These are phyloP conservation scores for Mystacides longicornis DNA, from an alignment of 2,888 invertebrate species.

Conservation along the genomic window DNA sequence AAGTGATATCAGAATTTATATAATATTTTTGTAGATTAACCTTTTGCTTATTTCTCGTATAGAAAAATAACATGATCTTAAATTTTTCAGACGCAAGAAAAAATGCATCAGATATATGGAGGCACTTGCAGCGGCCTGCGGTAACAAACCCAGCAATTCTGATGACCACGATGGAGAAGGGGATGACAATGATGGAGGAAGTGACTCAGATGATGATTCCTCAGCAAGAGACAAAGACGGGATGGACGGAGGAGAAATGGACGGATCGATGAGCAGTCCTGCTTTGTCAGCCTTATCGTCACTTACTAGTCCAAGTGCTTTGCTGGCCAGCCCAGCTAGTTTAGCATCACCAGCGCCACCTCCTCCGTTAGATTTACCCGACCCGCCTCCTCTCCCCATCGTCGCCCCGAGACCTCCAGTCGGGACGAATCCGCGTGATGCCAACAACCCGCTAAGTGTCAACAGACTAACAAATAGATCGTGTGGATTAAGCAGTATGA, in stretches of 20 bases:
- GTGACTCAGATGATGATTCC: conserved; percentile 38
- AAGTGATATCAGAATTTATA: too few species aligned
- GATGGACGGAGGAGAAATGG: conserved; percentile 33
- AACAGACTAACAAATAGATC: conserved; percentile 78
- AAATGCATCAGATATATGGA: conserved; percentile 96
- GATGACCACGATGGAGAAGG: conserved; percentile 55
- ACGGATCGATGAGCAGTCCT: conserved; percentile 39
- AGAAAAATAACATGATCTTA: conserved; percentile 1
- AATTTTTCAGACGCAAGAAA: conserved; percentile 80
- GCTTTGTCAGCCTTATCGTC: conserved; percentile 45
- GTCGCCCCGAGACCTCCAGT: conserved; percentile 62
- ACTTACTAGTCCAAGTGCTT: conserved; percentile 72
- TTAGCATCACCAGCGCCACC: conserved; percentile 21
- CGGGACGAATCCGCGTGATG: conserved; percentile 85
- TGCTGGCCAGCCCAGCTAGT: conserved; percentile 57
- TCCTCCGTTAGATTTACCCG: conserved; percentile 16
- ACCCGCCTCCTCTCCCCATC: conserved; percentile 36
- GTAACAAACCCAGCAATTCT: conserved; percentile 61
- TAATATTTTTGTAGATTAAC: too few species aligned
- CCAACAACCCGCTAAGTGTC: conserved; percentile 86
- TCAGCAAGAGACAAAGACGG: conserved; percentile 29
- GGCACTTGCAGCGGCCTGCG: conserved; percentile 60
- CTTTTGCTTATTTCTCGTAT: too few species aligned
- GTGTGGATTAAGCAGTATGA: conserved; percentile 20
- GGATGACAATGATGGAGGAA: conserved; percentile 49